Conservation (phyloP, 2,888 invertebrate species). For the Nycteola revayana region DNA sequence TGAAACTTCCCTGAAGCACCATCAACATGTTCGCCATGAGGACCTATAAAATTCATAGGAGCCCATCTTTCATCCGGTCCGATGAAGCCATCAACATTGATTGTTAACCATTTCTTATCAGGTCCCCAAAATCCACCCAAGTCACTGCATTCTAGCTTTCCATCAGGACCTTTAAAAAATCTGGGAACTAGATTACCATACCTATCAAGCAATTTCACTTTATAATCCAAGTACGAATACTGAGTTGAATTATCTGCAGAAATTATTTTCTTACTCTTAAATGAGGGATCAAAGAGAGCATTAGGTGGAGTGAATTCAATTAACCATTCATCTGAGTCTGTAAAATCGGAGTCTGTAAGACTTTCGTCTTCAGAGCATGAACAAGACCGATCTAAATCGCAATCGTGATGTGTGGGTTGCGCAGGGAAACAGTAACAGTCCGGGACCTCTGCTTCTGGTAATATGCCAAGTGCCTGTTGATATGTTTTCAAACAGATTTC, state of each 20-base stretch:
- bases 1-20: slow-evolving; percentile 63
- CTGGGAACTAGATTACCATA: slow-evolving; percentile 66
- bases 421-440: slow-evolving; percentile 61
- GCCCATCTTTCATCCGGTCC: slow-evolving; percentile 69
- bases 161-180: slow-evolving; percentile 68
- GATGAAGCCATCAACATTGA: slow-evolving; percentile 65
- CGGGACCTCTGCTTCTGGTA: slow-evolving; percentile 61
- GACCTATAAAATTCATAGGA: slow-evolving; percentile 59
- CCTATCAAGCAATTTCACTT: slow-evolving; percentile 61
- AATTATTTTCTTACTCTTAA: slow-evolving; percentile 50
- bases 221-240: slow-evolving; percentile 66
- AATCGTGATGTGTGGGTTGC: slow-evolving; percentile 44
- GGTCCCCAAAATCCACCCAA: slow-evolving; percentile 72
- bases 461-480: slow-evolving; percentile 66
- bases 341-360: slow-evolving; percentile 52
- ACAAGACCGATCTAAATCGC: slow-evolving; percentile 57
- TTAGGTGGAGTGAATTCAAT: slow-evolving; percentile 74
- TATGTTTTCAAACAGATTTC: slow-evolving; percentile 73
- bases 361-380: slow-evolving; percentile 63
- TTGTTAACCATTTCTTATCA: slow-evolving; percentile 64
- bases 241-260: slow-evolving; percentile 51
- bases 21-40: slow-evolving; percentile 60
- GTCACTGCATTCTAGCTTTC: slow-evolving; percentile 70
- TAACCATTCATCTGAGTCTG: slow-evolving; percentile 72
- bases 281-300: slow-evolving; percentile 57